These are phyloP conservation scores for Brachyptera putata DNA, from an alignment of 2,888 invertebrate species.

Conservation along the genomic window DNA sequence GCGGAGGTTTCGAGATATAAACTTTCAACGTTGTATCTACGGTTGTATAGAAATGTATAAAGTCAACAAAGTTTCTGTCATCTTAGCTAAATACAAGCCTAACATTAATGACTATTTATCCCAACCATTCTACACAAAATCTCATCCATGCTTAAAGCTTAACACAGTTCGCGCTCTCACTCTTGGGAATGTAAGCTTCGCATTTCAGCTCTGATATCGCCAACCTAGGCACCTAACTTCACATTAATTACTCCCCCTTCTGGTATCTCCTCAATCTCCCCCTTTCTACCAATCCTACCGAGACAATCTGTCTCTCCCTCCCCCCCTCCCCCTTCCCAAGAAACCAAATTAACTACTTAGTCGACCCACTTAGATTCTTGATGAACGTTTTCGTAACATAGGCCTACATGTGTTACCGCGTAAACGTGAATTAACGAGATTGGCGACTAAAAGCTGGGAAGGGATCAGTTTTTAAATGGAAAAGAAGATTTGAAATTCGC, in stretches of 20 bases:
- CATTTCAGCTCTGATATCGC: background rate
- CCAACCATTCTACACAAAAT: no score
- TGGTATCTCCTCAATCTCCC: conserved; percentile 7
- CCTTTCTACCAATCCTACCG: background rate
- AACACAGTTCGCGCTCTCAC: no score
- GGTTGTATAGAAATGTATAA: no score
- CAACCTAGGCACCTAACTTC: background rate
- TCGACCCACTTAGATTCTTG: background rate
- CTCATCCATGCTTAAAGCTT: no score
- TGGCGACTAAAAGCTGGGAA: no score
- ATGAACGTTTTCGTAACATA: background rate
- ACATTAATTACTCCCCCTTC: conserved; percentile 13
- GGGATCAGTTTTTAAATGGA: no score
- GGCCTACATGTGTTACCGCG: background rate
- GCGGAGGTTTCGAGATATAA: no score
- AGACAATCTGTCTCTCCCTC: conserved; percentile 11
- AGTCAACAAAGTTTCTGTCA: no score
- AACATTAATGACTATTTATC: background rate
- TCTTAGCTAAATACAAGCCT: no score
- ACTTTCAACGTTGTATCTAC: no score
- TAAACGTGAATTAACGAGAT: background rate
- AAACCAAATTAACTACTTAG: conserved; percentile 9
- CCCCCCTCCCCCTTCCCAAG: no score
- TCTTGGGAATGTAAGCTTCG: background rate
- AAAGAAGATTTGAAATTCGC: no score